Conservation (phyloP, 2,797 vertebrate genomes). For the Oreortyx pictus region DNA sequence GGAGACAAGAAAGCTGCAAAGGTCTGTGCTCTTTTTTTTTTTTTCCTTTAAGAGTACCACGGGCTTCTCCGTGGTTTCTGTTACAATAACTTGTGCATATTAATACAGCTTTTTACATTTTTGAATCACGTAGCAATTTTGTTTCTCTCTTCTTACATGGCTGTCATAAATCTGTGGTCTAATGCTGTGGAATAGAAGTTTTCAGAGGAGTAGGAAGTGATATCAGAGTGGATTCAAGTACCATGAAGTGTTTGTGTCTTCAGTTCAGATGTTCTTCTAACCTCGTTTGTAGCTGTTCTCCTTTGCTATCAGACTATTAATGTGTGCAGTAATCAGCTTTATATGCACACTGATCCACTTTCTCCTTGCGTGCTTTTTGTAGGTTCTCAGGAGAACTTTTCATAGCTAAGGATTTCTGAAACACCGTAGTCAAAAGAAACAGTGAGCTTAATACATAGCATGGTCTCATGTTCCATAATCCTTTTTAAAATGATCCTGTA, state of each 20-base stretch:
- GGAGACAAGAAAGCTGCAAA: constrained; percentile 99
- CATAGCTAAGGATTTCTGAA: not conserved
- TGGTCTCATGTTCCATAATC: fast-evolving
- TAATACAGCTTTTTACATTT: no score
- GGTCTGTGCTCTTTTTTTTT: constrained; percentile 74
- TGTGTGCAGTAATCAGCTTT: not conserved
- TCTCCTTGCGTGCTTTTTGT: not conserved
- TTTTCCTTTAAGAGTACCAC: not conserved
- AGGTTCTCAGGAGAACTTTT: not conserved
- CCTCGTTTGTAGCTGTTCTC: not conserved
- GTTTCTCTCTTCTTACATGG: not conserved
- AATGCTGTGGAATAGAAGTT: not conserved
- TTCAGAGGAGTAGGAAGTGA: not conserved
- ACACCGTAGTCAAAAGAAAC: not conserved
- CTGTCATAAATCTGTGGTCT: not conserved
- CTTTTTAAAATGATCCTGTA: no score
- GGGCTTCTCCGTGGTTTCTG: not conserved
- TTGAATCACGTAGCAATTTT: not conserved
- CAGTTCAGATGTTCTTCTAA: not conserved
- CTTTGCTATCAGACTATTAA: not conserved
- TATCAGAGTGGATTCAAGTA: not conserved
- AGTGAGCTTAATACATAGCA: not conserved
- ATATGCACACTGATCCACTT: not conserved
- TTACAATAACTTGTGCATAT: not conserved
- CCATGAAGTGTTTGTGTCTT: not conserved